Evolutionary conservation across 2,888 invertebrate species (phyloP).

Genomic region (Barypeithes pellucidus): DNA sequence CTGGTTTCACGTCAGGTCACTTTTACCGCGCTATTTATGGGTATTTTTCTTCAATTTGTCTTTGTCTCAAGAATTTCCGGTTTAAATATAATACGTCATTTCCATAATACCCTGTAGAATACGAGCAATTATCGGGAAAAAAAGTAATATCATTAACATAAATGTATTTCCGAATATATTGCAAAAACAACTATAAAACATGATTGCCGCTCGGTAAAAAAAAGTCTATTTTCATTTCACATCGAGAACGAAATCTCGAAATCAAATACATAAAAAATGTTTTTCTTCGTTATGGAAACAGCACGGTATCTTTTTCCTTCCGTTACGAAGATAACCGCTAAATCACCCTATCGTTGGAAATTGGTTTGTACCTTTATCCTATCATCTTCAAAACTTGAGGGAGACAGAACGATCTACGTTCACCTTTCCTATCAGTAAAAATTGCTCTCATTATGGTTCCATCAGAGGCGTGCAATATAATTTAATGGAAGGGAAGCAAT

Average conservation of each 20-base stretch:
- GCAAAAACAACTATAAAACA: constrained; percentile 15
- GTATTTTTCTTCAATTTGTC: no score
- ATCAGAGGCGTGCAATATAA: no score
- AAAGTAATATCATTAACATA: no score
- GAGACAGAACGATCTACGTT: constrained; percentile 45
- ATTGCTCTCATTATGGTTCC: constrained; percentile 49
- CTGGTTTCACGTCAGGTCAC: no score
- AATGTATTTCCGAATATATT: not conserved
- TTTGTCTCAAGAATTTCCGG: no score
- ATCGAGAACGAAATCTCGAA: constrained; percentile 20
- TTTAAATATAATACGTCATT: no score
- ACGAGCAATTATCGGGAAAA: no score
- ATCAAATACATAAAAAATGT: constrained; percentile 43
- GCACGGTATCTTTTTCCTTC: constrained; percentile 23
- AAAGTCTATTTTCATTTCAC: not conserved
- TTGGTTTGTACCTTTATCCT: constrained; percentile 52
- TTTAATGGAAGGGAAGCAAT: no score
- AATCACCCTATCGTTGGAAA: constrained; percentile 48
- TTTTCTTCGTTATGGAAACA: constrained; percentile 34
- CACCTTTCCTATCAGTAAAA: constrained; percentile 52
- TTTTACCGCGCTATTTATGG: no score
- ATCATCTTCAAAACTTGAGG: constrained; percentile 48
- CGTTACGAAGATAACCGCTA: constrained; percentile 45
- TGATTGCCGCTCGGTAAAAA: not conserved
- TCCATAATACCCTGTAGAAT: no score